These are phyloP conservation scores for Allophyes oxyacanthae DNA, from an alignment of 2,888 invertebrate species.

Conservation along the genomic window DNA sequence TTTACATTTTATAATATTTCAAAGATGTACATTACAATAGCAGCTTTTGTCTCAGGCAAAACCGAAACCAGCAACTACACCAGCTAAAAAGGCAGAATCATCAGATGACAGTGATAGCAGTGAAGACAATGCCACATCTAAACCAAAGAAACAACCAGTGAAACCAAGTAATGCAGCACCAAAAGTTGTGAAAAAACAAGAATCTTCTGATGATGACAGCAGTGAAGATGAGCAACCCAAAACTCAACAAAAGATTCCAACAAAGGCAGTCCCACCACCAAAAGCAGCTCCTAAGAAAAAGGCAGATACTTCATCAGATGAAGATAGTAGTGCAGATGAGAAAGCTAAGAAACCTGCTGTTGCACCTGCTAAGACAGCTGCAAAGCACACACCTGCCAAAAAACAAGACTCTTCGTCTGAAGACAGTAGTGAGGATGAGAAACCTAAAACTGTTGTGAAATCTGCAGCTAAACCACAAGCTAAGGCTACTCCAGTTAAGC, in stretches of 20 bases:
- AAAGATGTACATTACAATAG: neutral
- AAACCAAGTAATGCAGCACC: slow-evolving; percentile 60
- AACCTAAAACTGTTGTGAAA: slow-evolving; percentile 51
- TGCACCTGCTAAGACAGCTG: slow-evolving; percentile 51
- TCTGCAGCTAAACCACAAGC: slow-evolving; percentile 39
- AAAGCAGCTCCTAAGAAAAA: slow-evolving; percentile 58
- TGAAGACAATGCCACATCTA: slow-evolving; percentile 60
- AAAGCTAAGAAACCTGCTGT: slow-evolving; percentile 55
- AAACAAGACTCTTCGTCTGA: slow-evolving; percentile 71
- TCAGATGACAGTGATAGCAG: slow-evolving; percentile 69
- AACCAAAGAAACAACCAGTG: slow-evolving; percentile 64
- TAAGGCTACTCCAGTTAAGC: no score
- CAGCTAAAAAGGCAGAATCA: slow-evolving; percentile 57
- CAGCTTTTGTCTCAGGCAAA: slow-evolving; percentile 34
- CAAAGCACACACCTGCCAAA: slow-evolving; percentile 39
- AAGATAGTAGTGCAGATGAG: slow-evolving; percentile 62
- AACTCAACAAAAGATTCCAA: slow-evolving; percentile 56
- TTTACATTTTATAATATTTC: neutral
- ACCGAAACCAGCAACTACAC: slow-evolving; percentile 39
- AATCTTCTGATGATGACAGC: slow-evolving; percentile 68
- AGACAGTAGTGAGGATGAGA: slow-evolving; percentile 67
- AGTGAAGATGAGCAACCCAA: slow-evolving; percentile 74
- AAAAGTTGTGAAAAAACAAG: slow-evolving; percentile 63
- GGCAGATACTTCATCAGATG: slow-evolving; percentile 53
- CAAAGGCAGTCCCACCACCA: slow-evolving; percentile 47